These are phyloP conservation scores for Ptychadena robeensis DNA, from an alignment of 2,797 vertebrate genomes.

Conservation along the genomic window DNA sequence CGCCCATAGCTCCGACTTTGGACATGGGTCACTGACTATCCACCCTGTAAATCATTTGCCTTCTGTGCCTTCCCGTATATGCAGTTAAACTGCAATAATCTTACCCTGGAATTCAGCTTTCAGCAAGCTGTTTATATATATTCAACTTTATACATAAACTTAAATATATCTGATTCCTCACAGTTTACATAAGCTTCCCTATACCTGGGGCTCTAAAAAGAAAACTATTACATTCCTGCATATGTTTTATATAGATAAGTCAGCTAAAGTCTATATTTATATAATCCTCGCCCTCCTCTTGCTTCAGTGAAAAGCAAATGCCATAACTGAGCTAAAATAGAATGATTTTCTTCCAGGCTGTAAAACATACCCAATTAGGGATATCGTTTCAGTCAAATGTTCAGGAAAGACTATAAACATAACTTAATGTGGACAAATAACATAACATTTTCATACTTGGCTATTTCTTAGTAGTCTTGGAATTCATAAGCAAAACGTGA, in stretches of 20 bases:
- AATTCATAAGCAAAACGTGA: background rate
- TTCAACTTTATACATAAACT: background rate
- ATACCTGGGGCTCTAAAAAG: conserved; percentile 7
- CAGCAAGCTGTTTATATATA: background rate
- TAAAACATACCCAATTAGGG: background rate
- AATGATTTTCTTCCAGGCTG: background rate
- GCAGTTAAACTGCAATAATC: too few species aligned
- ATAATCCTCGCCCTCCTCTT: conserved; percentile 4
- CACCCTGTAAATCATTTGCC: too few species aligned
- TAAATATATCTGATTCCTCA: background rate
- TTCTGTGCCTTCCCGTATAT: too few species aligned
- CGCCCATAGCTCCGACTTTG: too few species aligned
- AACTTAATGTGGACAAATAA: conserved; percentile 2
- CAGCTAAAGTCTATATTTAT: conserved; percentile 26
- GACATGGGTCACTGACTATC: too few species aligned
- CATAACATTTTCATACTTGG: background rate
- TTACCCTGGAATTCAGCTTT: too few species aligned
- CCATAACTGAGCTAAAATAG: conserved; percentile 11
- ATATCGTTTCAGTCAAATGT: background rate
- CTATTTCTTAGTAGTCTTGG: too few species aligned
- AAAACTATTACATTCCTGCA: conserved; percentile 25
- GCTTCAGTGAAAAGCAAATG: conserved; percentile 7
- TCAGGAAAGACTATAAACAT: background rate
- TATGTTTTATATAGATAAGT: conserved; percentile 33
- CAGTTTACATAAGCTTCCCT: conserved; percentile 11